Base-by-base conservation (phyloP, 2,797 vertebrate species). In the Simalia tracyae region DNA sequence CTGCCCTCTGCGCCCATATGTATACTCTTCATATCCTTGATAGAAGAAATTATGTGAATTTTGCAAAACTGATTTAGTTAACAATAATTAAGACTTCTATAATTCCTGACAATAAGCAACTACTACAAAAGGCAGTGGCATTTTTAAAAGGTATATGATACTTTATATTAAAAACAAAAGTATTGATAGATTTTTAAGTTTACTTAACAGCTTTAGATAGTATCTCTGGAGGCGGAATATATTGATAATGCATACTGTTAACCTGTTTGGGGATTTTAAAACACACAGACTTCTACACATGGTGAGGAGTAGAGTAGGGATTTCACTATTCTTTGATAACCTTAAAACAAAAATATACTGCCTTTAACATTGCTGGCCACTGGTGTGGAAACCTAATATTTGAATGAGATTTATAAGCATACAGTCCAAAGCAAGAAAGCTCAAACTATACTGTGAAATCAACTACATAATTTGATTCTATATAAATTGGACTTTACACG, bases 61-160 rank as follows among this genome's bases (percentile, higher is more conserved):
- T 91, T 90, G 17, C 0, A 86, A 68, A 64, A 6, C 60, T 31
- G 61, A 26, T 72, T 94, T 92, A 92, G 1, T 0, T 59, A 91
- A 86, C 56, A 92, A 60, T 0, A 0, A 2, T 31, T 86, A 0
- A 0, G 0, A 31, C 72, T 93, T 76, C 8, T 68, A 0, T 60
- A 64, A 90, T 24, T 85, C 15, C 3, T 81, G 61, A 9, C 91
- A 63, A 91, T 94, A 93, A 84, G 92, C 0, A 84, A 93, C 84
- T 5, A 19, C 14, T 89, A 36, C 31, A 87, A 68, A 92, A 64
- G 28, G 28, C 26, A 90, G 93, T 46, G 2, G 46, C 87, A 36
- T 11, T 76, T 5, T 60, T 68, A 1, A 61, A 90, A 68, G 91
- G 88, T 54, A n/a, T 90, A 54, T 36, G 2, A 86, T 1, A 7